Evolutionary conservation across 2,888 invertebrate genomes (phyloP).

Genomic region (Catocala fraxini): DNA sequence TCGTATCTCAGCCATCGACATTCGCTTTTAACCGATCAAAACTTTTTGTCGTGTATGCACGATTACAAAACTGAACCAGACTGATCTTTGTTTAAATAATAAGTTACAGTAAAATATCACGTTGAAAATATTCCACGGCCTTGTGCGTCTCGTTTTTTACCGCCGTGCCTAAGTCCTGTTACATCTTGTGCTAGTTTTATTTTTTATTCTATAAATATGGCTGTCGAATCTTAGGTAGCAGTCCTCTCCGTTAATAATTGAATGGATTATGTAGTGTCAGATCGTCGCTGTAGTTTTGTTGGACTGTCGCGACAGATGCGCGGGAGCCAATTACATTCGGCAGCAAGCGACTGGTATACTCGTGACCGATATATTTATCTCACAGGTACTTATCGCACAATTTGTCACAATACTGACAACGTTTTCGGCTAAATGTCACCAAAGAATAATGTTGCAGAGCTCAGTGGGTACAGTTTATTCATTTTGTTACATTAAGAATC

Average conservation of each 20-base stretch:
- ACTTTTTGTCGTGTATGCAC: constrained; percentile 30
- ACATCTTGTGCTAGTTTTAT: constrained; percentile 40
- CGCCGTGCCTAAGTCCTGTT: constrained; percentile 43
- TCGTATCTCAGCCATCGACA: constrained; percentile 2
- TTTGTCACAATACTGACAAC: constrained; percentile 79
- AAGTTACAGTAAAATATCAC: constrained; percentile 37
- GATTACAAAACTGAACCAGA: constrained; percentile 19
- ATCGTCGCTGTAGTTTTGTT: not conserved
- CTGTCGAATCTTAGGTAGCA: constrained; percentile 32
- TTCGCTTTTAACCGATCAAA: constrained; percentile 15
- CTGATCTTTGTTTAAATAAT: constrained; percentile 33
- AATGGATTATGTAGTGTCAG: constrained; percentile 21
- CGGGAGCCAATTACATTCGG: constrained; percentile 25
- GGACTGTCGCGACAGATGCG: constrained; percentile 28
- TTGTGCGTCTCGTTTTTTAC: constrained; percentile 49
- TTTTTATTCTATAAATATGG: constrained; percentile 26
- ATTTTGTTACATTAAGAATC: not conserved
- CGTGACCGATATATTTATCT: constrained; percentile 67
- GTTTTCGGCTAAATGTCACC: constrained; percentile 69
- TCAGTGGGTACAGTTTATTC: constrained; percentile 30
- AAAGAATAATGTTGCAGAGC: constrained; percentile 60
- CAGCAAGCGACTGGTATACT: constrained; percentile 56
- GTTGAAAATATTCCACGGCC: constrained; percentile 39
- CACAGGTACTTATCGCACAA: constrained; percentile 75
- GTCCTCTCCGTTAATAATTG: constrained; percentile 12